Base-by-base conservation (phyloP, 2,888 invertebrate species). In the Archaeoteleia sp. region DNA sequence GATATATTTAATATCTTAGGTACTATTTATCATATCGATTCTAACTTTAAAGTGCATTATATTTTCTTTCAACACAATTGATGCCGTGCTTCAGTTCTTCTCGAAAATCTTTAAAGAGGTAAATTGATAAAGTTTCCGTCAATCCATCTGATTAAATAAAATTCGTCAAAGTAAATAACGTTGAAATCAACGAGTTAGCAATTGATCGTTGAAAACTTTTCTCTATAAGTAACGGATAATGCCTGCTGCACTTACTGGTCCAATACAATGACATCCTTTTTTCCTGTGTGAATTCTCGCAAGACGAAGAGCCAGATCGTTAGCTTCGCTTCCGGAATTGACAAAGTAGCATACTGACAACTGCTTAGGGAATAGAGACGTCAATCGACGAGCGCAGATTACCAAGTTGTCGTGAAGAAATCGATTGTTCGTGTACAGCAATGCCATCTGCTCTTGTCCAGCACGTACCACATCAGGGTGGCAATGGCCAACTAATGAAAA, bases 191-290 rank as follows among this genome's bases (percentile, higher is more conserved):
- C n/a, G n/a, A n/a, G n/a, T n/a, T n/a, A n/a, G n/a, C n/a, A n/a
- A n/a, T n/a, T n/a, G n/a, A n/a, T n/a, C n/a, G n/a, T n/a, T n/a
- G n/a, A n/a, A n/a, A n/a, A n/a, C n/a, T n/a, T n/a, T n/a, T n/a
- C n/a, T n/a, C n/a, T n/a, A n/a, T n/a, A n/a, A n/a, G n/a, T n/a
- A n/a, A n/a, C n/a, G n/a, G n/a, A n/a, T n/a, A n/a, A n/a, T n/a
- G n/a, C n/a, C n/a, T n/a, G n/a, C n/a, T n/a, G n/a, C 25, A 93
- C 95, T 94, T 90, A 98, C 98, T 98, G 97, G 87, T 99, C 97
- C 54, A 99, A 87, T 0, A 96, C 94, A 78, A 99, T 93, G 74
- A 97, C 90, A 84, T 99, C 97, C 76, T 91, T 90, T 70, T 93
- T 91, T 78, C 93, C 92, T 1, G 98, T 98, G 85, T 96, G 94